Conservation (phyloP, 1,140 invertebrate species). For the Colletes gigas region DNA sequence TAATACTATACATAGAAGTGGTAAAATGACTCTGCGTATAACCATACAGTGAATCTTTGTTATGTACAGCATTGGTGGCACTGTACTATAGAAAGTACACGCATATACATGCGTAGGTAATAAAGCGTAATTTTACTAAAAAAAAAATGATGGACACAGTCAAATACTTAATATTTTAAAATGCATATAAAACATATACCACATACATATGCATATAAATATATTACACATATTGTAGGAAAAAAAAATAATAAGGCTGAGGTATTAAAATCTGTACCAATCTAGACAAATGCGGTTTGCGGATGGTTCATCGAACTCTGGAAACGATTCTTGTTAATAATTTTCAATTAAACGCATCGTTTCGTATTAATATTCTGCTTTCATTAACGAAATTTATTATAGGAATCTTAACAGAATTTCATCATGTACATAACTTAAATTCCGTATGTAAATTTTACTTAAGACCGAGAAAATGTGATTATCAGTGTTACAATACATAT, state of each 20-base stretch:
- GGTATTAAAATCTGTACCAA: slow-evolving; percentile 65
- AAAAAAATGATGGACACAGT: slow-evolving; percentile 13
- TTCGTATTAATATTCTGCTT: neutral
- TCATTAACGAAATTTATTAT: neutral
- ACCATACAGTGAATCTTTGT: slow-evolving; percentile 51
- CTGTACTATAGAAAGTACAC: slow-evolving; percentile 29
- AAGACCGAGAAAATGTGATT: slow-evolving; percentile 16
- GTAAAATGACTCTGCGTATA: slow-evolving; percentile 64
- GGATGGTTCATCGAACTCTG: neutral
- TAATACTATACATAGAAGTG: slow-evolving; percentile 64
- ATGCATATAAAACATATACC: slow-evolving; percentile 23
- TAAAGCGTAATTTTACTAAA: slow-evolving; percentile 44
- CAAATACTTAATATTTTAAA: slow-evolving; percentile 32
- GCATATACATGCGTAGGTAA: slow-evolving; percentile 42
- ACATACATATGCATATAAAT: slow-evolving; percentile 30
- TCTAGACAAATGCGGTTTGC: slow-evolving; percentile 31
- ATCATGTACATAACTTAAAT: neutral
- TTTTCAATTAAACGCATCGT: neutral
- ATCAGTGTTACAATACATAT: neutral
- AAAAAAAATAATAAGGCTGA: slow-evolving; percentile 44
- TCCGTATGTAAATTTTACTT: neutral
- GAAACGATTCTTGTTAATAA: neutral
- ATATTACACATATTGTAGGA: slow-evolving; percentile 42
- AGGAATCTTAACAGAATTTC: neutral
- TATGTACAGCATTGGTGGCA: slow-evolving; percentile 42